Evolutionary conservation across 1,140 invertebrate species (phyloP), one percentile per base, ranked within the genome.

Genomic region (Galleria mellonella): DNA sequence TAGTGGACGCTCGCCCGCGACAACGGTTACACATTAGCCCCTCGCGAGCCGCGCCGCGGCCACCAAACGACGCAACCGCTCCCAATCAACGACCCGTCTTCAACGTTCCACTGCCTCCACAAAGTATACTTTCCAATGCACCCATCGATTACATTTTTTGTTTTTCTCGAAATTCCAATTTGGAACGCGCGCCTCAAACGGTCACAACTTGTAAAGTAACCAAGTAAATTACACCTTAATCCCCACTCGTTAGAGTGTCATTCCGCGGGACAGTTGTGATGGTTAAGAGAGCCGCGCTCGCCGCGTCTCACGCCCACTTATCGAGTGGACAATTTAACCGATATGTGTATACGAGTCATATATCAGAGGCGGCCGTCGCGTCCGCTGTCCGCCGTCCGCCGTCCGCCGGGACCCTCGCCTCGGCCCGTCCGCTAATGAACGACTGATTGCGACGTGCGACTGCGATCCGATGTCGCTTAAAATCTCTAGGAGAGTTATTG

Each of bases 261-360:
- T 35, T 13, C 15, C 1, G 9, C 2, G 13, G 4, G 7, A 17
- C 14, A 1, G 14, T 32, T 29, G 37, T 45, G 36, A 23, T 23
- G 17, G 6, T 2, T 23, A 23, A 23, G 30, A 14, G 30, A 9
- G 32, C n/a, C 41, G 43, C 17, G 13, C 36, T 13, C 39, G 28
- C 35, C 7, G 12, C 32, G 51, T 62, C 66, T 49, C 70, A 52
- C 76, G 76, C 76, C 73, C 73, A 77, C 73, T 81, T 76, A 77
- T 77, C 73, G 68, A 62, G 47, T 56, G 55, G 64, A 75, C 73
- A 75, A 75, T 77, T 75, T 74, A 74, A 60, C 68, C 69, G 73
- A 73, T 79, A 69, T 66, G 66, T 56, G 59, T 64, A 60, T 68
- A 69, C 60, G 55, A 70, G 66, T 74, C 73, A 79, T 79, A 79